phyloP scores from a whole-genome alignment of 30 jellyfish, hydroid and myxozoan genomes.

The Aurelia aurita region DNA sequence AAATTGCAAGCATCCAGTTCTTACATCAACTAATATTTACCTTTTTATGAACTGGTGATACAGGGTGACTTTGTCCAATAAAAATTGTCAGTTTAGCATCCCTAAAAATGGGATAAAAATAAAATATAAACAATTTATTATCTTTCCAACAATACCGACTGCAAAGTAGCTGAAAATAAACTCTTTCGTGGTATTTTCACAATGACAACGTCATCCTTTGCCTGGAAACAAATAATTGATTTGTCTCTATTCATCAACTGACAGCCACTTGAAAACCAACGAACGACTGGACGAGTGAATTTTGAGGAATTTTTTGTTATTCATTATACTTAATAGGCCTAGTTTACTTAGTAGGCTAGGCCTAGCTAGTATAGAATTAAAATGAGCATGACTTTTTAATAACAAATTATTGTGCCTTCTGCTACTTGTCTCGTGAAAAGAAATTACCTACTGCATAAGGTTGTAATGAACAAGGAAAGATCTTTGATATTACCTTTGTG shows the following conservation, averaged over 20 bases:
- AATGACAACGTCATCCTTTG: too few species aligned
- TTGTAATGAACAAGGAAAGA: too few species aligned
- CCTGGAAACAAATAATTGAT: too few species aligned
- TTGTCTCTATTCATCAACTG: too few species aligned
- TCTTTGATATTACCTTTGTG: constrained; percentile 11
- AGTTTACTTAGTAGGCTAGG: too few species aligned
- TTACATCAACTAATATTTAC: not conserved
- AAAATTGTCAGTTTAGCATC: constrained; percentile 37
- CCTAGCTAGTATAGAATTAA: not conserved
- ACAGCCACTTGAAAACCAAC: too few species aligned
- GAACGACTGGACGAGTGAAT: too few species aligned
- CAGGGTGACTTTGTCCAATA: constrained; percentile 24
- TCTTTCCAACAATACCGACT: not conserved
- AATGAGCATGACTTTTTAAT: not conserved
- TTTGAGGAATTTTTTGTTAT: too few species aligned
- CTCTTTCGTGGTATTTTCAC: not conserved
- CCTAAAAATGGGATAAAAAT: constrained; percentile 3
- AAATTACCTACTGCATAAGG: too few species aligned
- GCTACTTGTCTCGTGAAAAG: not conserved
- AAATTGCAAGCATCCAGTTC: not conserved
- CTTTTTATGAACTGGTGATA: constrained; percentile 38
- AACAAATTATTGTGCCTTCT: not conserved
- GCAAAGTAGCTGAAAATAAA: not conserved
- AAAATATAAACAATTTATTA: not conserved
- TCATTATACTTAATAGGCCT: too few species aligned